Evolutionary conservation across 2,797 vertebrate genomes (phyloP), one percentile per base, ranked within the genome.

Genomic region (Scomberomorus guttatus): DNA sequence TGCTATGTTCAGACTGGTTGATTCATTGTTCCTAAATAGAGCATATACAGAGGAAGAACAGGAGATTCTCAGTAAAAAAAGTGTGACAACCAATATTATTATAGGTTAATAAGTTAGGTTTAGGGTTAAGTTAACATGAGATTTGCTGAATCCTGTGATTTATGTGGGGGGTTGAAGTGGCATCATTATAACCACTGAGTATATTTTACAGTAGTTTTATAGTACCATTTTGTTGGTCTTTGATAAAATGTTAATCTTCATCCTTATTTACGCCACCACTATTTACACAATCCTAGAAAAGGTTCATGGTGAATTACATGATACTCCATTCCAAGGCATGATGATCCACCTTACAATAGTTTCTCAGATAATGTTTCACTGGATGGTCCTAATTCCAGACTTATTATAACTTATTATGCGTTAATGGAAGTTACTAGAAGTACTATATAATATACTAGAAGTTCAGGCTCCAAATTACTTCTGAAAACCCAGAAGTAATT

Each of bases 281-380:
- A 29, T 54, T 52, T 42, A 59, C 61, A 74, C 24, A 39, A 39
- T 8, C 22, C 18, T 24, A 42, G 17, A 32, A 59, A 67, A 59
- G 14, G 1, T 44, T 52, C 10, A 59, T 6, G n/a, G n/a, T n/a
- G n/a, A 44, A 52, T 54, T 34, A 29, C 0, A 54, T 27, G 13
- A 29, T 9, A 37, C 5, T 29, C 24, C 17, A n/a, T 37, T 61
- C 32, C 6, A 7, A 42, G 15, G 27, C 48, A 46, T 24, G 9
- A 14, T 27, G 24, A 15, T 8, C 15, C 10, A 60, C 25, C 8
- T 51, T 71, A 3, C 27, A 70, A 48, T 9, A 50, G 14, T 10
- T 22, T 11, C 11, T 29, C 7, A 29, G 17, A 46, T n/a, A 46
- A 50, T 22, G n/a, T 6, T 17, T 54, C 18, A 54, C 11, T 22